Base-by-base conservation (phyloP, 2,113 vertebrate genomes). In the Microtus ochrogaster region DNA sequence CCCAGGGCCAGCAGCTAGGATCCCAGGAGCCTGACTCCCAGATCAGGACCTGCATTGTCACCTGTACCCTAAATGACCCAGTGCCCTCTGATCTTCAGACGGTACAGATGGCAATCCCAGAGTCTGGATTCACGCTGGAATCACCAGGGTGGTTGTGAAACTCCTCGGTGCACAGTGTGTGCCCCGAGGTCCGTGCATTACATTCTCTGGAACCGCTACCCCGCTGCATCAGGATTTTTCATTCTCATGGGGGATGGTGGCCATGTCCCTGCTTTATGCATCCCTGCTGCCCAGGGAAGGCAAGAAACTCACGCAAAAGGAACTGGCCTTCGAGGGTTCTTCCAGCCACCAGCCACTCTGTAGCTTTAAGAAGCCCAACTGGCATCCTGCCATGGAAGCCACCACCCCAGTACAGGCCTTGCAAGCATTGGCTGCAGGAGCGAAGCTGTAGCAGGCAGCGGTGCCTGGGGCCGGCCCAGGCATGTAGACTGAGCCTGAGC, bases 281-380 rank as follows among this genome's bases (percentile, higher is more conserved):
- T 39, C 17, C 47, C 26, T 24, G 65, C 72, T 61, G 10, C 74
- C 36, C 19, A 12, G 74, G 70, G 26, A 85, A 9, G 36, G 28
- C 83, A 65, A 82, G 91, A n/a, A 63, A 52, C 55, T 91, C 52
- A 33, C 7, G 22, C 52, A 47, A n/a, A 39, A 26, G 85, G 19
- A 28, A 5, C 5, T 58, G 17, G 7, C 58, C 26, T 19, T 12
- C 9, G 30, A 65, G 21, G 12, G 22, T 14, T 44, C 10, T 0
- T 55, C 33, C 36, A 21, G 74, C 33, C 11, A 1, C 73, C 7
- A 2, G 14, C 41, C 79, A 65, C 95, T 85, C 96, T 97, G 94
- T 0, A 7, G 19, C 97, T 98, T 95, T 97, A 97, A 97, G 94
- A 87, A 58, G 55, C 0, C 1, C 24, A 12, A 21, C 82, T 52